Evolutionary conservation across 2,797 vertebrate genomes (phyloP), one percentile per base, ranked within the genome.

Genomic region (Chelonia mydas): DNA sequence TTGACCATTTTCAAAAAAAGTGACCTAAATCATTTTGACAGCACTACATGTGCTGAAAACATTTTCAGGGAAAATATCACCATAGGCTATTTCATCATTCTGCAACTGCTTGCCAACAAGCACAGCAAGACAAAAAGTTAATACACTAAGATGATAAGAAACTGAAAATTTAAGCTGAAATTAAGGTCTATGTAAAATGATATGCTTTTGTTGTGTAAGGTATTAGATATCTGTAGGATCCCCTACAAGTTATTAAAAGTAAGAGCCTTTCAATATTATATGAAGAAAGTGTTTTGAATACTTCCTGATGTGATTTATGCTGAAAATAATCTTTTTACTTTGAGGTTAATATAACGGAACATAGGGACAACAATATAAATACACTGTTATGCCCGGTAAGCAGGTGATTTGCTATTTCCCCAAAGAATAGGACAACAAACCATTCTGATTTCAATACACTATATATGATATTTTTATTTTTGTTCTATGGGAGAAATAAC

Each of bases 1-100:
- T 94, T 50, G 83, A 83, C 25, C 15, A 82, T 61, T 88, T 92
- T 93, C 77, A 92, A 81, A 93, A 97, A 92, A 12, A 88, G 47
- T 92, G 87, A 13, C 88, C 87, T 95, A 93, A 95, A 95, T 90
- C 25, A 85, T 65, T 86, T 82, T 92, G 93, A 96, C 93, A 96
- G 47, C 49, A 28, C 23, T 90, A 78, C 51, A 82, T n/a, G 47
- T 41, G 49, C 92, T 87, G 19, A 51, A 81, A 96, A 87, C 88
- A 92, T 89, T 93, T 95, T 95, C 90, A 90, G 91, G 61, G 57
- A 72, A 88, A 94, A 94, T 86, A 88, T 45, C 13, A 84, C 89
- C 0, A 0, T 12, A 79, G 90, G 85, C 68, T 92, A 21, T 90
- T 84, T 88, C 65, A 84, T 81, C 33, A 91, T 92, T 80, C 59